Evolutionary conservation across 2,113 vertebrate genomes (phyloP).

Genomic region (Alces alces): DNA sequence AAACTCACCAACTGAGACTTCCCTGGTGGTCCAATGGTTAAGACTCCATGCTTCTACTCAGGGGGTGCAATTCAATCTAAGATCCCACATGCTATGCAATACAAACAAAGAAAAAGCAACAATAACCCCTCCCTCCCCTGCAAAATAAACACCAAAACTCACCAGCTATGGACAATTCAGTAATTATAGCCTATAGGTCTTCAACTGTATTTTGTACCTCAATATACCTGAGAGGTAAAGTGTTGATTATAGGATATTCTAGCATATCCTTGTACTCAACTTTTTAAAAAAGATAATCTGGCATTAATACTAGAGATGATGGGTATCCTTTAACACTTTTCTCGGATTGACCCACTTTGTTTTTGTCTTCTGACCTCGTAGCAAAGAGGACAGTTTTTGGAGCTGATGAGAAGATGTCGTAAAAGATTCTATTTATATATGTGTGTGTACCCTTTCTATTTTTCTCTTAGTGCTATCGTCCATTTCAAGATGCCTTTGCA

Average conservation of each 20-base stretch:
- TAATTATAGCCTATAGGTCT: not conserved
- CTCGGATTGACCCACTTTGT: not conserved
- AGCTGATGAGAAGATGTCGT: not conserved
- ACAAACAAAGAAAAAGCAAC: not conserved
- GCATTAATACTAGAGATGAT: not conserved
- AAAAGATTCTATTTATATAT: slow-evolving; percentile 19
- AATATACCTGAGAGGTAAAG: not conserved
- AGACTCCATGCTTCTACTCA: not conserved
- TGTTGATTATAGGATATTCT: not conserved
- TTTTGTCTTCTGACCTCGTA: not conserved
- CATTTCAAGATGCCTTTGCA: slow-evolving; percentile 22
- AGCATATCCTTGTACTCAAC: not conserved
- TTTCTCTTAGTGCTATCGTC: slow-evolving; percentile 65
- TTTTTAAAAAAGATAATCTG: not conserved
- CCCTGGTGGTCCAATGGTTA: not conserved
- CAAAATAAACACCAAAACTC: not conserved
- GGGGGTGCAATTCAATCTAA: not conserved
- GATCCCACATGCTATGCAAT: not conserved
- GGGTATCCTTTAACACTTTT: not conserved
- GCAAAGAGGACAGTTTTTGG: not conserved
- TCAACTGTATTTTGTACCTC: not conserved
- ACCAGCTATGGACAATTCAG: not conserved
- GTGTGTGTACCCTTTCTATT: not conserved
- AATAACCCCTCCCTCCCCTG: not conserved
- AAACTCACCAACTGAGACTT: not conserved